Evolutionary conservation across 1,140 invertebrate genomes (phyloP), one percentile per base, ranked within the genome.

Genomic region (Aphelinus certus): DNA sequence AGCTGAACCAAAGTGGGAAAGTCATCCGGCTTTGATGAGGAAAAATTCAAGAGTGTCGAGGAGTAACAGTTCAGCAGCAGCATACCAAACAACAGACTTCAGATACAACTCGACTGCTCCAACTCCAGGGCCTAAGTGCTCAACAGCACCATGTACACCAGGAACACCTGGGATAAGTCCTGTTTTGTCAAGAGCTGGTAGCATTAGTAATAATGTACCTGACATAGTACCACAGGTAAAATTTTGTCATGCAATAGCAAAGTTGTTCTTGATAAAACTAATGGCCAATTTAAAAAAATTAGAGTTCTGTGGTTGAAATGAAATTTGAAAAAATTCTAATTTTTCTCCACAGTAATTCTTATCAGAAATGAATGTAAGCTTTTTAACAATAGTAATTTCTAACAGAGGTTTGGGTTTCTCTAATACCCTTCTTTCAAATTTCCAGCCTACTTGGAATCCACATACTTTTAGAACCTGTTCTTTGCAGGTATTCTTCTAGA

Each of bases 1-100:
- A 69, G 53, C 45, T 45, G 86, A 88, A 74, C 85, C 86, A 69
- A 87, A 84, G 80, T 88, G 87, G 87, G 87, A 88, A 10, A 85
- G 81, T 6, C 87, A 88, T 81, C 83, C 87, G 7, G 76, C 81
- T n/a, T 76, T 88, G 65, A 70, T 88, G 61, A 83, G 82, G 75
- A 83, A 81, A 74, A 77, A 84, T 42, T 80, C 85, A 60, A 83
- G 82, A 74, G 79, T 88, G 47, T 84, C 86, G 10, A 80, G 87
- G 55, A 88, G 86, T 58, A 87, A 83, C 73, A 88, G 86, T 74
- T 86, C 86, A 49, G 86, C 82, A 26, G 79, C 83, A 49, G 79
- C 83, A 0, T 88, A 87, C 78, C 85, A 87, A 73, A 77, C 83
- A 51, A 81, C 81, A 72, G 85, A 88, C 71, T 86, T 86, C 47